Conservation (phyloP, 2,113 vertebrate species). For the Coracopsis vasa region DNA sequence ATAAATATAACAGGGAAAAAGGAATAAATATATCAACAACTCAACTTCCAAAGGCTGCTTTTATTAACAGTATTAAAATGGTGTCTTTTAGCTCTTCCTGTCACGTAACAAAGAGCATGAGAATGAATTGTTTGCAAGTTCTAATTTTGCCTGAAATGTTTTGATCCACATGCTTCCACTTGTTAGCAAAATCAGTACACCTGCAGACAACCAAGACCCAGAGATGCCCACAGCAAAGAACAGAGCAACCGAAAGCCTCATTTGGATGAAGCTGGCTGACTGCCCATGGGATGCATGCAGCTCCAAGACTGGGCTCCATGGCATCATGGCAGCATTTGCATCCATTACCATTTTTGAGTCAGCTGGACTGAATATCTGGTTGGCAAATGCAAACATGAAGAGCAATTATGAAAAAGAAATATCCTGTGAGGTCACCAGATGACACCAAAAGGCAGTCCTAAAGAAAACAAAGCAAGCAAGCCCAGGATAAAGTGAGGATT, state of each 20-base stretch:
- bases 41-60: background rate
- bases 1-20: background rate
- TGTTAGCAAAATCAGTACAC: background rate
- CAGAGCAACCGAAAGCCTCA: background rate
- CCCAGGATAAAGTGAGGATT: background rate
- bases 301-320: background rate
- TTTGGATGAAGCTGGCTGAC: background rate
- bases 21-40: background rate
- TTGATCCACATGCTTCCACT: background rate
- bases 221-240: background rate
- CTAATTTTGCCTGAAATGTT: background rate
- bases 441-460: background rate
- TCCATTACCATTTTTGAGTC: background rate
- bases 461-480: background rate
- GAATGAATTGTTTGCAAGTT: background rate
- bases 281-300: background rate
- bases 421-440: background rate
- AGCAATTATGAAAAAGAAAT: background rate
- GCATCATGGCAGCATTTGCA: background rate
- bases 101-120: background rate
- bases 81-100: background rate
- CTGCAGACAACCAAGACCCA: background rate
- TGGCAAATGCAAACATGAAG: background rate
- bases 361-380: background rate
- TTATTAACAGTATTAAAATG: background rate